Percentiles rank a stretch among this genome's conserved stretches.
phyloP scores from a whole-genome alignment of 2,113 vertebrate species.

The Verasper variegatus region DNA sequence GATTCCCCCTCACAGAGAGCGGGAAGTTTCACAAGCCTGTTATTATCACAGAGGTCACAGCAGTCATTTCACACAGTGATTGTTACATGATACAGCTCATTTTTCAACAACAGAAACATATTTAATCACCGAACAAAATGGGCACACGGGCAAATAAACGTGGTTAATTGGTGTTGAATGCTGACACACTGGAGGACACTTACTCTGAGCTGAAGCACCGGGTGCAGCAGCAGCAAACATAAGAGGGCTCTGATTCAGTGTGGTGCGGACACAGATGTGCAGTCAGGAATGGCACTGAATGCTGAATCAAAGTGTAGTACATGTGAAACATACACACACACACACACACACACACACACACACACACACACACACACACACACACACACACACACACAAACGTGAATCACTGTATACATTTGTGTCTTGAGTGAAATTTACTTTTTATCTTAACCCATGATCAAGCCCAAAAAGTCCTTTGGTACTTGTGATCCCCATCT shows the following conservation, averaged over 20 bases:
- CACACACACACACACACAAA: no score
- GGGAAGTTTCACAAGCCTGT: slow-evolving; percentile 24
- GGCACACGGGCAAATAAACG: slow-evolving; percentile 16
- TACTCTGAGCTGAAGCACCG: not conserved
- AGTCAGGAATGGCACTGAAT: no score
- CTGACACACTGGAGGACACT: slow-evolving; percentile 30
- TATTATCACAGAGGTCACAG: slow-evolving; percentile 23
- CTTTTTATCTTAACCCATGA: no score
- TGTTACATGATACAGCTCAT: slow-evolving; percentile 5
- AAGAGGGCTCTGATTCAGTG: not conserved
- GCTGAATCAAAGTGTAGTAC: no score
- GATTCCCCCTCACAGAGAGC: not conserved
- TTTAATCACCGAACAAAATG: not conserved
- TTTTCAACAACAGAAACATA: slow-evolving; percentile 13
- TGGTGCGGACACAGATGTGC: no score
- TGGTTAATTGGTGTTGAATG: slow-evolving; percentile 21
- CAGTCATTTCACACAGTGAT: not conserved
- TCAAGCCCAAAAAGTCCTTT: no score
- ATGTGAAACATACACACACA: no score
- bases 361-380: no score
- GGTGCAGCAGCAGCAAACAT: slow-evolving; percentile 2
- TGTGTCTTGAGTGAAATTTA: no score
- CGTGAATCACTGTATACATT: no score
- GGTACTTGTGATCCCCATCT: no score
- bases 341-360: no score